These are phyloP conservation scores for Phalanger gymnotis DNA, from an alignment of 2,797 vertebrate species.

Conservation along the genomic window DNA sequence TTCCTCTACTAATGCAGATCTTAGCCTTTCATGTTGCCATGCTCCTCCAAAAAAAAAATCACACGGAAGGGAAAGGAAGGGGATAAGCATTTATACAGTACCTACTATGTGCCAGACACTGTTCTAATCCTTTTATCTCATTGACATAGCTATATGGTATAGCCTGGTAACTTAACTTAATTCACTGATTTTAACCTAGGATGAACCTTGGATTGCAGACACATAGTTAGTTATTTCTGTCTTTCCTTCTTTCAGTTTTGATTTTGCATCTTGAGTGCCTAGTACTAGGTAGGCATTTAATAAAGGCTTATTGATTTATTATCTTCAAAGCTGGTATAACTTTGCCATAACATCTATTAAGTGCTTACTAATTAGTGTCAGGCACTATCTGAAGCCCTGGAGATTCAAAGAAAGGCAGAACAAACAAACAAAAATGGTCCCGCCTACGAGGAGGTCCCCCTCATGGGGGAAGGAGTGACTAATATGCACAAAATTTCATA, in stretches of 20 bases:
- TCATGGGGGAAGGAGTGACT: not conserved
- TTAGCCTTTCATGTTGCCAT: not conserved
- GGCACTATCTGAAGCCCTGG: not conserved
- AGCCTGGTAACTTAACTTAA: not conserved
- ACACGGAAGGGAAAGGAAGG: not conserved
- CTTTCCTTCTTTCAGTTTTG: conserved; percentile 10
- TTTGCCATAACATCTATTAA: not conserved
- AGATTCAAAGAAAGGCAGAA: not conserved
- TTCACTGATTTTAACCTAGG: not conserved
- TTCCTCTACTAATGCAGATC: not conserved
- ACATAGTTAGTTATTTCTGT: not conserved
- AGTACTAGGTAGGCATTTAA: not conserved
- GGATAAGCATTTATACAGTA: not conserved
- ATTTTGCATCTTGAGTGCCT: not conserved
- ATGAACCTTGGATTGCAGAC: not conserved
- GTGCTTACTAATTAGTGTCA: not conserved
- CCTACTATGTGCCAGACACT: too few relatives aligned
- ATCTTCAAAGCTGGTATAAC: not conserved
- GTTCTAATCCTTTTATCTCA: too few relatives aligned
- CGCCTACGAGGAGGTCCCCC: not conserved
- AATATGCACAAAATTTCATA: not conserved
- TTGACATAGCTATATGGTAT: not conserved
- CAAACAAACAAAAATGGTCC: not conserved
- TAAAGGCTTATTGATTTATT: not conserved
- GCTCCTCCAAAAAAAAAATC: too few relatives aligned